Percentiles rank a stretch among this genome's conserved stretches.
These are phyloP conservation scores for Drosophila melanogaster DNA, from an alignment of 1,140 invertebrate genomes.

Conservation along the genomic window Release_6_plus_ISO1_MT NC_004354.4:2760501-2761000, in stretches of 20 bases:
- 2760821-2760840: neutral
- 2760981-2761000: slow-evolving; percentile 36
- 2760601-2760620: slow-evolving; percentile 74
- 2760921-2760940: neutral
- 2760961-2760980: neutral
- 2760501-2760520: slow-evolving; percentile 80
- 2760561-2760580: neutral
- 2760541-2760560: slow-evolving; percentile 66
- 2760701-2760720: neutral
- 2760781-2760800: neutral
- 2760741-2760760: slow-evolving; percentile 7
- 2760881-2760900: neutral
- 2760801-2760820: neutral
- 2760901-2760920: too few relatives aligned
- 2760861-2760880: too few relatives aligned
- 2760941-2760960: neutral
- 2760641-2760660: slow-evolving; percentile 5
- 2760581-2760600: slow-evolving; percentile 72
- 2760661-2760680: slow-evolving; percentile 19
- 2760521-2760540: slow-evolving; percentile 81
- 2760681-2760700: neutral
- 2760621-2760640: slow-evolving; percentile 72
- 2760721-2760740: neutral
- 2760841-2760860: too few relatives aligned
- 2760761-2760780: slow-evolving; percentile 21